Conservation (phyloP, 2,113 vertebrate genomes). For the Equus przewalskii region DNA sequence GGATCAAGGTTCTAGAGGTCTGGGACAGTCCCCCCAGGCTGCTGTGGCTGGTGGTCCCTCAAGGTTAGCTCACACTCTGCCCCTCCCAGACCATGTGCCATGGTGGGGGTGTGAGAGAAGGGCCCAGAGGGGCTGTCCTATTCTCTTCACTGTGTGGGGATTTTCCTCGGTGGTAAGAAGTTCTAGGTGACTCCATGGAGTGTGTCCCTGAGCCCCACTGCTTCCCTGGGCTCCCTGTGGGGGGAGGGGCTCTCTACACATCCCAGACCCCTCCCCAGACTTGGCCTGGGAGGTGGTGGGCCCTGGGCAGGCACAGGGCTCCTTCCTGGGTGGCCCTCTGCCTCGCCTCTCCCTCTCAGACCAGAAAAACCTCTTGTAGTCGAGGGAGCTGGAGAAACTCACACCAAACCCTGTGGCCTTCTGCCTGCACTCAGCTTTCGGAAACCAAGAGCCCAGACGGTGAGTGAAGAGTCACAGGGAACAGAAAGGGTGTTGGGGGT, state of each 20-base stretch:
- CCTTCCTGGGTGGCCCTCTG: not conserved
- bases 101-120: not conserved
- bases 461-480: not conserved
- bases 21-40: no score
- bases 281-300: not conserved
- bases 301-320: no score
- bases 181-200: not conserved
- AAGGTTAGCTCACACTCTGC: not conserved
- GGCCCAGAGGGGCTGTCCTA: no score
- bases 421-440: not conserved
- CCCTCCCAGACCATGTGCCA: not conserved
- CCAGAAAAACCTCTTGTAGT: not conserved
- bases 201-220: not conserved
- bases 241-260: accelerated
- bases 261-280: not conserved
- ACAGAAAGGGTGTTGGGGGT: not conserved
- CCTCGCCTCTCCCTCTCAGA: not conserved
- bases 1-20: not conserved
- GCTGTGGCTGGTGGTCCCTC: not conserved
- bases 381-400: not conserved
- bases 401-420: not conserved
- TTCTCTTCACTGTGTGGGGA: not conserved
- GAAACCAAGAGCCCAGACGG: not conserved
- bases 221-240: not conserved
- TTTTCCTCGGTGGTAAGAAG: accelerated